A percentile compares a stretch with the other conserved stretches of the same genome.
phyloP scores from a whole-genome alignment of 2,113 vertebrate genomes.

The Siniperca chuatsi region DNA sequence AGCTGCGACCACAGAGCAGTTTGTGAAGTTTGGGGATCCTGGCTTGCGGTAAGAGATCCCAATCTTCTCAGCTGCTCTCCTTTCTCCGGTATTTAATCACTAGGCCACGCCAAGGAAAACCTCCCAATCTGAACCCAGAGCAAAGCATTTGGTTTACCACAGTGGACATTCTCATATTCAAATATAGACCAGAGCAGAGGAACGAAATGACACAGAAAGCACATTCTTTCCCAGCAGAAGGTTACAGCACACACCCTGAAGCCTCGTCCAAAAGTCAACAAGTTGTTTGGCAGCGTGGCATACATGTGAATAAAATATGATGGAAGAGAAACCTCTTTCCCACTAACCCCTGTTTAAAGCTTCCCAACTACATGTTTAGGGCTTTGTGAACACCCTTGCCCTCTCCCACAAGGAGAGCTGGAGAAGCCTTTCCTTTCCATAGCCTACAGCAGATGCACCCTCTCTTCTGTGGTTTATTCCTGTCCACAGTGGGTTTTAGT shows the following conservation, averaged over 20 bases:
- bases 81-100: slow-evolving; percentile 61
- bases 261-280: slow-evolving; percentile 43
- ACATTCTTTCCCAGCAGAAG: slow-evolving; percentile 74
- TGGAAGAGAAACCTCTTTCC: slow-evolving; percentile 41
- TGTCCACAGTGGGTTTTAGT: slow-evolving; percentile 19
- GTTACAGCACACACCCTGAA: slow-evolving; percentile 67
- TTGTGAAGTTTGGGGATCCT: slow-evolving; percentile 31
- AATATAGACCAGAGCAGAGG: slow-evolving; percentile 73
- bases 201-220: slow-evolving; percentile 54
- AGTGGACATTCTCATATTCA: slow-evolving; percentile 66
- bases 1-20: slow-evolving; percentile 12
- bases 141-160: slow-evolving; percentile 73
- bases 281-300: slow-evolving; percentile 53
- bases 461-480: slow-evolving; percentile 36
- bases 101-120: slow-evolving; percentile 64
- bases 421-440: slow-evolving; percentile 25
- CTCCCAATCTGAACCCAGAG: slow-evolving; percentile 59
- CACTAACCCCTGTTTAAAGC: slow-evolving; percentile 43
- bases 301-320: slow-evolving; percentile 53
- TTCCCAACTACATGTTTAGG: slow-evolving; percentile 29
- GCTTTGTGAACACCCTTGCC: slow-evolving; percentile 26
- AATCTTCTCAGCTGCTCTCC: slow-evolving; percentile 52
- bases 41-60: slow-evolving; percentile 37
- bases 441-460: slow-evolving; percentile 12
- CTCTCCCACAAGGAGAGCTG: slow-evolving; percentile 38